phyloP scores from a whole-genome alignment of 2,888 invertebrate genomes.

The Dilophus febrilis region DNA sequence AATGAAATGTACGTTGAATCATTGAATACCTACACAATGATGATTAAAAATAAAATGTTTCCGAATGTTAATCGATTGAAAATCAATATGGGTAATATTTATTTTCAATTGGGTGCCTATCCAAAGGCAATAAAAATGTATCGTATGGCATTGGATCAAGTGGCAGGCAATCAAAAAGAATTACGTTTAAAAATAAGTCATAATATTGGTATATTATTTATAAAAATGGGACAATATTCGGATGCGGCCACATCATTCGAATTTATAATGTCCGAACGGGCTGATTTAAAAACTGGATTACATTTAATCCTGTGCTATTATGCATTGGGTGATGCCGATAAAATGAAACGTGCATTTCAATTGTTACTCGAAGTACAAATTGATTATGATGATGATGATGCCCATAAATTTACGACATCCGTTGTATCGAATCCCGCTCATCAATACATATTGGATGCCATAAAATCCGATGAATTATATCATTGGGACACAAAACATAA shows the following conservation, averaged over 20 bases:
- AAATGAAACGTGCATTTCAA: conserved; percentile 84
- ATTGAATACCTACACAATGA: conserved; percentile 84
- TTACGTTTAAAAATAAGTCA: conserved; percentile 92
- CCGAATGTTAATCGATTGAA: conserved; percentile 83
- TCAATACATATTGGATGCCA: conserved; percentile 41
- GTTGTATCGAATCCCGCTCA: conserved; percentile 12
- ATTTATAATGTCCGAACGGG: conserved; percentile 92
- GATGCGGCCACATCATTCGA: conserved; percentile 95
- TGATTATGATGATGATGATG: conserved; percentile 69
- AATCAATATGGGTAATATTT: conserved; percentile 97
- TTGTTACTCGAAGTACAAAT: conserved; percentile 76
- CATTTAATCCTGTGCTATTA: conserved; percentile 80
- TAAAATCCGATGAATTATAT: conserved; percentile 60
- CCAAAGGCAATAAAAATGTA: conserved; percentile 94
- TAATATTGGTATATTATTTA: conserved; percentile 80
- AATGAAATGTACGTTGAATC: conserved; percentile 95
- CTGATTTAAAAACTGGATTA: conserved; percentile 74
- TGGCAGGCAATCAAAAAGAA: conserved; percentile 82
- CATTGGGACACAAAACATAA: conserved; percentile 53
- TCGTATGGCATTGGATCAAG: conserved; percentile 95
- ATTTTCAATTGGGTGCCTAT: conserved; percentile 83
- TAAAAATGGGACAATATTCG: conserved; percentile 89
- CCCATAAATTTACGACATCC: conserved; percentile 47
- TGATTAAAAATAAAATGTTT: conserved; percentile 86
- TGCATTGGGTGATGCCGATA: conserved; percentile 79